These are phyloP conservation scores for Cotesia congregata DNA, from an alignment of 2,888 invertebrate genomes.

Conservation along the genomic window DNA sequence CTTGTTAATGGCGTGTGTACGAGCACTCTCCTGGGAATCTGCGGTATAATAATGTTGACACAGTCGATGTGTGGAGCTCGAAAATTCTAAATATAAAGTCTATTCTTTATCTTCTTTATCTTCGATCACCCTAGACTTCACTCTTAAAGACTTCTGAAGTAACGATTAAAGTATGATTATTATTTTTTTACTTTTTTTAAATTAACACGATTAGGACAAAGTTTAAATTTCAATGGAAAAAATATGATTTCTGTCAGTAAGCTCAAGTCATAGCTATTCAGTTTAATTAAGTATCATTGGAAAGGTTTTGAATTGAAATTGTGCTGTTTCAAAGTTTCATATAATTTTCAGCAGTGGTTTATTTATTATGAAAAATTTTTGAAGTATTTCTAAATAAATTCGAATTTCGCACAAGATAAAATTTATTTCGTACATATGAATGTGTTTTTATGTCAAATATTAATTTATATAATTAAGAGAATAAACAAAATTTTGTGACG, in stretches of 20 bases:
- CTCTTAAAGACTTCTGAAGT: constrained; percentile 9
- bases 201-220: neutral
- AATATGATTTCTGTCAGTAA: neutral
- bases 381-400: no score
- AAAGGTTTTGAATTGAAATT: no score
- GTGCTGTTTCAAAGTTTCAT: no score
- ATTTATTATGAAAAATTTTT: no score
- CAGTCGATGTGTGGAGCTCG: constrained; percentile 54
- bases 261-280: no score
- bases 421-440: no score
- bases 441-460: no score
- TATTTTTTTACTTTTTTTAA: neutral
- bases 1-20: constrained; percentile 43
- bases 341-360: no score
- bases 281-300: no score
- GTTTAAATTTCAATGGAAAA: neutral
- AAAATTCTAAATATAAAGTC: constrained; percentile 54
- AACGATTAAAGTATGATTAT: neutral
- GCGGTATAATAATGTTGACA: constrained; percentile 67
- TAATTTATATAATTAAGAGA: no score
- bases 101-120: constrained; percentile 44
- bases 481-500: no score
- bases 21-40: constrained; percentile 61
- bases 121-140: constrained; percentile 42
- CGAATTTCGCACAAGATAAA: no score